Conservation (phyloP, 2,113 vertebrate genomes). For the Poicephalus gulielmi region DNA sequence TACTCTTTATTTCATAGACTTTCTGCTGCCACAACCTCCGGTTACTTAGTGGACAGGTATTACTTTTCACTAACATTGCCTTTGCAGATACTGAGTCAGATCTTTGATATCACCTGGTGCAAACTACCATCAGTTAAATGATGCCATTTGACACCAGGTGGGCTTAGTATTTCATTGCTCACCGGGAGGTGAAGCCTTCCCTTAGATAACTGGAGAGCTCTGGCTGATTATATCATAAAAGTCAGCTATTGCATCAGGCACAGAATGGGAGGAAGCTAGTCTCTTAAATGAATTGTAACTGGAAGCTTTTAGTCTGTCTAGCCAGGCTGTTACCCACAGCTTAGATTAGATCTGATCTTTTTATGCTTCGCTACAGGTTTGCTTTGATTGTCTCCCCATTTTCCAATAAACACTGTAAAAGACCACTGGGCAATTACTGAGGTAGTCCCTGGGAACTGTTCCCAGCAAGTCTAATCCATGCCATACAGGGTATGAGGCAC, state of each 20-base stretch:
- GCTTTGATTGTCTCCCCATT: constrained; percentile 12
- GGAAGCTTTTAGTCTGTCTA: constrained; percentile 17
- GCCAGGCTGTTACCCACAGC: neutral
- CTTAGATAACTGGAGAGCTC: neutral
- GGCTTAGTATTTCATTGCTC: neutral
- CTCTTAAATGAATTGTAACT: neutral
- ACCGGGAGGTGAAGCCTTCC: neutral
- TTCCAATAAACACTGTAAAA: neutral
- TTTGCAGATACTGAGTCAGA: neutral
- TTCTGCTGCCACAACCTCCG: neutral
- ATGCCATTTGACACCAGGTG: neutral
- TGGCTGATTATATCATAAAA: constrained; percentile 22
- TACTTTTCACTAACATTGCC: neutral
- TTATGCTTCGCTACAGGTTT: constrained; percentile 20
- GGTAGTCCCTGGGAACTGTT: constrained; percentile 11
- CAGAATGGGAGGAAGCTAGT: neutral
- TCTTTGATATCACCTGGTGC: neutral
- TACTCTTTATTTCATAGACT: neutral
- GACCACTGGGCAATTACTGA: neutral
- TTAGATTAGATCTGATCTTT: constrained; percentile 39
- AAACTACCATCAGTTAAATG: neutral
- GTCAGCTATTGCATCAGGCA: neutral
- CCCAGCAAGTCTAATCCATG: neutral
- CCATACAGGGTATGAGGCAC: neutral
- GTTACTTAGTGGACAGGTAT: neutral